Percentiles rank a stretch among this genome's conserved stretches.
These are phyloP conservation scores for Nowickia ferox DNA, from an alignment of 2,888 invertebrate species.

Conservation along the genomic window DNA sequence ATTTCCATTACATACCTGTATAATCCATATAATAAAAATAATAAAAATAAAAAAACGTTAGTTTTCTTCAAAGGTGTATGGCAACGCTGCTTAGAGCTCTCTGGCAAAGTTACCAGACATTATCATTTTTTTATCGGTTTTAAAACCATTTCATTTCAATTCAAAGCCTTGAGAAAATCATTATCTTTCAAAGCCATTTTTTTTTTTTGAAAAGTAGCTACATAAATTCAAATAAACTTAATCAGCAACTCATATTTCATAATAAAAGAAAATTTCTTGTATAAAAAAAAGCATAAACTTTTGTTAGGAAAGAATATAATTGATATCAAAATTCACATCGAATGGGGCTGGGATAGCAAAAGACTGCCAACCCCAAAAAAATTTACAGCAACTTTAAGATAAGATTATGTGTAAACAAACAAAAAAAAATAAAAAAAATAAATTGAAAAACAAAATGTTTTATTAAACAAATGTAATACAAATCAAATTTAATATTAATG, in stretches of 20 bases:
- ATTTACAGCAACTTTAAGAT: conserved; percentile 53
- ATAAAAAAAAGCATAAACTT: conserved; percentile 1
- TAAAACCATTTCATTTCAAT: neutral
- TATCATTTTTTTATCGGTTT: neutral
- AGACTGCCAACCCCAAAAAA: conserved; percentile 26
- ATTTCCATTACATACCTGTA: no score
- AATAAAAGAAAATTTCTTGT: conserved; percentile 29
- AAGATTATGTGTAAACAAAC: conserved; percentile 36
- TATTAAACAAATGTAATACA: conserved; percentile 67
- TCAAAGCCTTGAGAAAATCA: neutral
- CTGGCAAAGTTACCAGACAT: no score
- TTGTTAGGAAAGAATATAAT: conserved; percentile 61
- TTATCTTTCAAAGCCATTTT: no score
- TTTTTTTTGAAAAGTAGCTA: neutral
- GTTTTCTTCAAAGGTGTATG: no score
- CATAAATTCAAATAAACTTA: conserved; percentile 72
- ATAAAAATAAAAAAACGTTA: no score
- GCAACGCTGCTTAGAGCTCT: no score
- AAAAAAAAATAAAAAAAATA: conserved; percentile 34
- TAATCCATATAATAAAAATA: no score
- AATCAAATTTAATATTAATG: conserved; percentile 74
- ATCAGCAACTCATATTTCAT: conserved; percentile 73
- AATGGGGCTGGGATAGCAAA: neutral
- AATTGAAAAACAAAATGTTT: conserved; percentile 66
- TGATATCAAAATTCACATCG: conserved; percentile 73